Percentiles rank a stretch among this genome's conserved stretches.
phyloP scores from a whole-genome alignment of 2,113 vertebrate species.

The Trachemys scripta region DNA sequence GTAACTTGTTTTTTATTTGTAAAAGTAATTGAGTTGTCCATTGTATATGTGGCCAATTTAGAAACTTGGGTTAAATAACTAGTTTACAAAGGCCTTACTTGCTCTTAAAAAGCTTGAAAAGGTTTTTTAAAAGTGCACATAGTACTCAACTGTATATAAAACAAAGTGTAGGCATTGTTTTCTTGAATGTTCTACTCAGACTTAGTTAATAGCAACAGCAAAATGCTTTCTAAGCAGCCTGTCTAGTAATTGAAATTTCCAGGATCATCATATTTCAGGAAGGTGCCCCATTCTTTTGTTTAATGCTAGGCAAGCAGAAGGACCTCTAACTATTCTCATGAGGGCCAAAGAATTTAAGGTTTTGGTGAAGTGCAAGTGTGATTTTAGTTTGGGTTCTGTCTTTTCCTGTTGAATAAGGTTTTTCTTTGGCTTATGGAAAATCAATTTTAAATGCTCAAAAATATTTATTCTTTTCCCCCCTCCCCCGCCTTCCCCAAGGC shows the following conservation, averaged over 20 bases:
- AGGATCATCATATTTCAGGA: constrained; percentile 89
- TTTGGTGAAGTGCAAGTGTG: constrained; percentile 67
- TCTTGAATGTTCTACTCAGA: constrained; percentile 71
- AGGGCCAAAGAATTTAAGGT: constrained; percentile 72
- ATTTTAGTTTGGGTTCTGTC: constrained; percentile 23
- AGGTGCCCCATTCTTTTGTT: constrained; percentile 87
- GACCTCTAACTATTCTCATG: constrained; percentile 77
- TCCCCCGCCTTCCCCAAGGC: constrained; percentile 17
- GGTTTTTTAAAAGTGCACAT: neutral
- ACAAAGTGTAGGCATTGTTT: constrained; percentile 62
- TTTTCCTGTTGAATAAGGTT: neutral
- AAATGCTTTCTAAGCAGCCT: constrained; percentile 80
- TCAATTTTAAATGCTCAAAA: constrained; percentile 16
- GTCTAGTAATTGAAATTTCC: constrained; percentile 81
- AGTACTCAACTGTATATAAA: constrained; percentile 61
- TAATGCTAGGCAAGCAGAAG: constrained; percentile 83
- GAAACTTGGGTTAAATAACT: neutral
- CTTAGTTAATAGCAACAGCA: constrained; percentile 78
- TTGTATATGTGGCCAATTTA: neutral
- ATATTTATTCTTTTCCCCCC: neutral
- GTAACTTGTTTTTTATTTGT: constrained; percentile 1
- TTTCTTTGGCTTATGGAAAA: constrained; percentile 54
- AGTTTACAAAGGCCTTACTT: constrained; percentile 40
- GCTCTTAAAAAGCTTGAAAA: constrained; percentile 38
- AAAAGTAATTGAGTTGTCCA: neutral